Conservation (phyloP, 2,888 invertebrate genomes). For the Harpalus rubripes region DNA sequence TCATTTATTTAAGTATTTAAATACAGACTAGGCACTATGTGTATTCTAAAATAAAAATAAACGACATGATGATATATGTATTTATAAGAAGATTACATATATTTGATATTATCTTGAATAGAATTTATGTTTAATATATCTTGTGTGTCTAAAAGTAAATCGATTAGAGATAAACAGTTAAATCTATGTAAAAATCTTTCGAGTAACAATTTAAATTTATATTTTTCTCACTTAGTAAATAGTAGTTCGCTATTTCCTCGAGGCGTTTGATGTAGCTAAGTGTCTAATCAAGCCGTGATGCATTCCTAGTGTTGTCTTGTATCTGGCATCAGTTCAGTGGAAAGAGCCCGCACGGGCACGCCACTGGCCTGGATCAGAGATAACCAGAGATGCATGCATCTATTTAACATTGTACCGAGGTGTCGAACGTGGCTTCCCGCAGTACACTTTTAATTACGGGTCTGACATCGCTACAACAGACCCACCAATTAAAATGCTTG, state of each 20-base stretch:
- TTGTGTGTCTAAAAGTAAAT: background rate
- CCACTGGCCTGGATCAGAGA: conserved; percentile 39
- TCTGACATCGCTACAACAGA: conserved; percentile 76
- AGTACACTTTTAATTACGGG: conserved; percentile 77
- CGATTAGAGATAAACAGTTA: conserved; percentile 6
- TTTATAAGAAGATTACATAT: background rate
- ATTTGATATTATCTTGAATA: background rate
- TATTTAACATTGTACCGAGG: conserved; percentile 77
- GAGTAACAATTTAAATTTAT: background rate
- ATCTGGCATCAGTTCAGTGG: conserved; percentile 61
- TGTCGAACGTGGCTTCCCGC: conserved; percentile 76
- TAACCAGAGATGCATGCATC: conserved; percentile 68
- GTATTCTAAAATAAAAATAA: background rate
- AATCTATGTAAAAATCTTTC: background rate
- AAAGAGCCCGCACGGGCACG: conserved; percentile 53
- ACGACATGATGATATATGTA: background rate
- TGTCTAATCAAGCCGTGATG: background rate
- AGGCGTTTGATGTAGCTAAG: background rate
- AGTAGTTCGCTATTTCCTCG: background rate
- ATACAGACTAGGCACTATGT: background rate
- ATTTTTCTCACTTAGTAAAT: conserved; percentile 7
- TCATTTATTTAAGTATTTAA: background rate
- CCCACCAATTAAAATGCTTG: conserved; percentile 77
- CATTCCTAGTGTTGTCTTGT: conserved; percentile 21
- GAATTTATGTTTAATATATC: background rate